Evolutionary conservation across 2,888 invertebrate species (phyloP).

Genomic region (Agelastica alni): DNA sequence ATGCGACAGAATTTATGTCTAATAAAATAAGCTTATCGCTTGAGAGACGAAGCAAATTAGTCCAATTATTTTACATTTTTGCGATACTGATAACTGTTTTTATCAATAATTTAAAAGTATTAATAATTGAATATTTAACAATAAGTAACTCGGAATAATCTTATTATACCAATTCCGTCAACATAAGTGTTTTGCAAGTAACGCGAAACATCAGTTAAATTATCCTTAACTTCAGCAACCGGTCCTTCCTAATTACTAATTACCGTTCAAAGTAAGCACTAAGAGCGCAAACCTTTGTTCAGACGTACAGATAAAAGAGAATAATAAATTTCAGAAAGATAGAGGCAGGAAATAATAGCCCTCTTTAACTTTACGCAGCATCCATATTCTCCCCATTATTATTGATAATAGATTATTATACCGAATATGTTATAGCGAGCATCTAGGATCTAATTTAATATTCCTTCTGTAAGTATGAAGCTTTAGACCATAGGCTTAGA

Average conservation of each 20-base stretch:
- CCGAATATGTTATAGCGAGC: background rate
- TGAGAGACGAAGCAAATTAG: too few species aligned
- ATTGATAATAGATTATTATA: background rate
- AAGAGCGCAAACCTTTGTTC: background rate
- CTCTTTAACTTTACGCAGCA: background rate
- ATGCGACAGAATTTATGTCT: too few species aligned
- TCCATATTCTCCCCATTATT: background rate
- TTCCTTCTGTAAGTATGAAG: background rate
- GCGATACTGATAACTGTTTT: too few species aligned
- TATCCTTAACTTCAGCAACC: background rate
- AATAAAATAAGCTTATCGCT: too few species aligned
- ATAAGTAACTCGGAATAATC: too few species aligned
- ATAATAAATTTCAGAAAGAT: conserved; percentile 1
- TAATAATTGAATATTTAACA: too few species aligned
- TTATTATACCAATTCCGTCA: too few species aligned
- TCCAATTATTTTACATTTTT: too few species aligned
- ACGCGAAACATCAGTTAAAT: too few species aligned
- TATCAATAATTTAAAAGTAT: too few species aligned
- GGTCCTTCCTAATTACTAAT: background rate
- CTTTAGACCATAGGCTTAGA: too few species aligned
- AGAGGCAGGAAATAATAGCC: conserved; percentile 3
- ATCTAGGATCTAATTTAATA: background rate
- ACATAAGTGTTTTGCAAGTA: too few species aligned
- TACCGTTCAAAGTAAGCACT: background rate
- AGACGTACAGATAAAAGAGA: background rate